Evolutionary conservation across 1,140 invertebrate species (phyloP).

Genomic region (Danaus melanippus): DNA sequence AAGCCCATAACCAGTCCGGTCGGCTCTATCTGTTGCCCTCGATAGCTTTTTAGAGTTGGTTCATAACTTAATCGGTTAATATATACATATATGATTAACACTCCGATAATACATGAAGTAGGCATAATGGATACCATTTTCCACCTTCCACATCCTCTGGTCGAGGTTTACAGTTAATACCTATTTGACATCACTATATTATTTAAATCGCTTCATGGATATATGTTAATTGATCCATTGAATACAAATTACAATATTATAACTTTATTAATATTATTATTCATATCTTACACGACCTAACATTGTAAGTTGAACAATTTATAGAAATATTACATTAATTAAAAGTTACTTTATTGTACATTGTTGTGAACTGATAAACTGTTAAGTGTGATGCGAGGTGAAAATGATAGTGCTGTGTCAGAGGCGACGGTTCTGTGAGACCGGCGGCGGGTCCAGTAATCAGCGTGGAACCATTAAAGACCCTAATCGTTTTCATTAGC

Average conservation of each 20-base stretch:
- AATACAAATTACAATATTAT: too few species aligned
- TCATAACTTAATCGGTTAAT: constrained; percentile 51
- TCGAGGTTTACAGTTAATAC: too few species aligned
- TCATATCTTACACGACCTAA: too few species aligned
- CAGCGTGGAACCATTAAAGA: constrained; percentile 29
- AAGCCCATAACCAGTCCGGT: constrained; percentile 26
- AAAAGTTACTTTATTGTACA: background rate
- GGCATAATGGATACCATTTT: background rate
- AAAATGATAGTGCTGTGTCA: constrained; percentile 29
- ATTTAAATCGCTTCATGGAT: too few species aligned
- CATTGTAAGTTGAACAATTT: too few species aligned
- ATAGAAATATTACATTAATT: too few species aligned
- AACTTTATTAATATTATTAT: too few species aligned
- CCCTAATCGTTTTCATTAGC: constrained; percentile 46
- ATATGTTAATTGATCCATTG: too few species aligned
- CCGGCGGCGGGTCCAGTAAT: constrained; percentile 30
- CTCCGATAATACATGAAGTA: constrained; percentile 18
- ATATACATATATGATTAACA: constrained; percentile 48
- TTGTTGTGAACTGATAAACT: background rate
- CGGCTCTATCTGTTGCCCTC: constrained; percentile 21
- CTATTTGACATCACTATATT: too few species aligned
- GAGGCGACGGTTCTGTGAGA: constrained; percentile 31
- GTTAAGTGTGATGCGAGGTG: constrained; percentile 23
- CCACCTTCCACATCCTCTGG: too few species aligned
- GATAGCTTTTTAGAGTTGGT: constrained; percentile 45